A percentile compares a stretch with the other conserved stretches of the same genome.
These are phyloP conservation scores for Kryphioiulus occultus DNA, from an alignment of 2,888 invertebrate species.

Conservation along the genomic window DNA sequence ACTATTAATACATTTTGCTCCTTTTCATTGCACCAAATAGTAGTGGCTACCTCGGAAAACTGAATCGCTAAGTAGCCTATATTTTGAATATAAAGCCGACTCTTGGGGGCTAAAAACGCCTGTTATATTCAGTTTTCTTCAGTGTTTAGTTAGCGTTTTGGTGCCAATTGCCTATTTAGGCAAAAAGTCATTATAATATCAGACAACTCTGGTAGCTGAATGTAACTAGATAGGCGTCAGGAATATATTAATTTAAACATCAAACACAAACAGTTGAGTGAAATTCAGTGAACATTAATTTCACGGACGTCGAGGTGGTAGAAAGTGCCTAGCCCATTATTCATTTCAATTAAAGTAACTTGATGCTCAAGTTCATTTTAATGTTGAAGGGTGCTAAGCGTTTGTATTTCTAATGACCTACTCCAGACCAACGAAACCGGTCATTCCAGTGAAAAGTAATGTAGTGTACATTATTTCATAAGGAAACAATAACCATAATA, in stretches of 20 bases:
- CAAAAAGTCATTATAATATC: conserved; percentile 26
- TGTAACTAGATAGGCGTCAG: background rate
- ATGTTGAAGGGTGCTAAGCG: background rate
- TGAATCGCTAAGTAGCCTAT: background rate
- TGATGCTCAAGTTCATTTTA: background rate
- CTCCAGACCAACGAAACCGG: background rate
- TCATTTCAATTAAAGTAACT: background rate
- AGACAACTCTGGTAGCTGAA: background rate
- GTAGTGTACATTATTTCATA: no score
- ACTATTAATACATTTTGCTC: background rate
- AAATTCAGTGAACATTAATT: background rate
- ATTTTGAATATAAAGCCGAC: background rate
- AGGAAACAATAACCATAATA: no score
- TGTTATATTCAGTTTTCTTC: background rate
- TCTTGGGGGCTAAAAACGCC: background rate
- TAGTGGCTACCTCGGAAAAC: background rate
- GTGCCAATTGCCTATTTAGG: conserved; percentile 22
- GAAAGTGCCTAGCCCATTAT: background rate
- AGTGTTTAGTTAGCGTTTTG: background rate
- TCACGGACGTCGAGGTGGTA: background rate
- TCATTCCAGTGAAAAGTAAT: background rate
- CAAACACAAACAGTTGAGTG: background rate
- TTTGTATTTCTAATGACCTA: background rate
- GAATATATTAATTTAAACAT: background rate
- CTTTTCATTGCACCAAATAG: background rate